Evolutionary conservation across 2,797 vertebrate genomes (phyloP), one percentile per base, ranked within the genome.

Genomic region (Taenioides sp.): DNA sequence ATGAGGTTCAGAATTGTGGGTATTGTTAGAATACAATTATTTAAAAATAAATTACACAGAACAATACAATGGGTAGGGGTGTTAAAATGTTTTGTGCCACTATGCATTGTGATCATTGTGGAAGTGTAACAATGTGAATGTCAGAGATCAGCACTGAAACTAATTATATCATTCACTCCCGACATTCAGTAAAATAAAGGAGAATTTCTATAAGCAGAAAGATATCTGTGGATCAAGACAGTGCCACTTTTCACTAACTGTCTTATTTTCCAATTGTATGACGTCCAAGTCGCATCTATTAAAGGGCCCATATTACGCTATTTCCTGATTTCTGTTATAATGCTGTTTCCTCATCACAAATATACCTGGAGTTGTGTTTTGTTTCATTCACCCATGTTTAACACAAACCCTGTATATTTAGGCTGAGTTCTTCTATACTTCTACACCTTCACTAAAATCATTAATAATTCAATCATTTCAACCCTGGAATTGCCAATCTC

Each of bases 101-200:
- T 4, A 5, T 11, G 55, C 55, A 23, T 58, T 58, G 55, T 25
- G 22, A 58, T 58, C 55, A 27, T 27, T 58, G 55, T 25, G 22
- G 2, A 25, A 58, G 55, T 58, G 57, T 27, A 27, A 59, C 14
- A 59, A 27, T 59, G 12, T 5, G 14, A 59, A 25, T 58, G 55
- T 25, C 55, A 22, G 54, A 22, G n/a, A 55, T 55, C 6, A n/a
- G 20, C 50, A 57, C 54, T 57, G 22, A 57, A 25, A 23, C 54
- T 10, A 22, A n/a, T 57, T 27, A 59, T 59, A 59, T 59, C 57
- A 59, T 59, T 59, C 54, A 57, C 54, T 55, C 10, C n/a, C 22
- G 18, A 59, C 2, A 59, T 17, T 59, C 57, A 59, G 23, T 58
- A 1, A 17, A 5, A 58, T 17, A 27, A 58, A 25, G 23, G 16